Conservation (phyloP, 1,140 invertebrate species). For the Rhyzopertha dominica region DNA sequence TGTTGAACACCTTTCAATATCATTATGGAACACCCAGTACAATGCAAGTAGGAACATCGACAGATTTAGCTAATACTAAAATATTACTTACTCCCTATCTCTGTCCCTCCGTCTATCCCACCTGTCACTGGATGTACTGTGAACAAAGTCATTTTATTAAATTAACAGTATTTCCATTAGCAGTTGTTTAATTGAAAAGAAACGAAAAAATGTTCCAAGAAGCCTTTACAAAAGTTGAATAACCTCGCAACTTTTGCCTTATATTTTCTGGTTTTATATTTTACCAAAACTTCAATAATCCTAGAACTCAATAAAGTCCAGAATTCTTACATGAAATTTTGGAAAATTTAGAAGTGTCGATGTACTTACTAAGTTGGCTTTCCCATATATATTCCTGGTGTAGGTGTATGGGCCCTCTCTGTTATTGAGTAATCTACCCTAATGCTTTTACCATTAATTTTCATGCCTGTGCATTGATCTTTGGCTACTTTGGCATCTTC, state of each 20-base stretch:
- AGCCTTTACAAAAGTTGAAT: constrained; percentile 34
- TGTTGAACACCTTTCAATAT: neutral
- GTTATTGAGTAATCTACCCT: constrained; percentile 97
- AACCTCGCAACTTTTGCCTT: constrained; percentile 23
- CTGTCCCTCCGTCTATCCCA: constrained; percentile 20
- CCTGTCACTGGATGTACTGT: constrained; percentile 23
- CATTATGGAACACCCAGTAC: neutral
- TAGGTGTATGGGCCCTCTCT: constrained; percentile 94
- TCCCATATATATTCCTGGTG: constrained; percentile 97
- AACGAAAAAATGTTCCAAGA: constrained; percentile 20
- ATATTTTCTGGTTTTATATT: constrained; percentile 7
- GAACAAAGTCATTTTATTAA: constrained; percentile 16
- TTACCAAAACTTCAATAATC: neutral
- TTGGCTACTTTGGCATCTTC: constrained; percentile 93
- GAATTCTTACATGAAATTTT: neutral
- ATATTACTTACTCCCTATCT: constrained; percentile 22
- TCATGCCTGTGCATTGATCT: constrained; percentile 88
- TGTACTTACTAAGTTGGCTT: constrained; percentile 69
- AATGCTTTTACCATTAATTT: constrained; percentile 89
- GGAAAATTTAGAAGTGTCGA: neutral
- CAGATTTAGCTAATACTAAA: no score
- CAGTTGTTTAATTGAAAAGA: constrained; percentile 4
- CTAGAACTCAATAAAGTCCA: no score
- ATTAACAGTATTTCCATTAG: neutral
- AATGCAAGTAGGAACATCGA: constrained; percentile 3